These are phyloP conservation scores for Eptatretus atami DNA, from an alignment of 2,797 vertebrate species.

Conservation along the genomic window DNA sequence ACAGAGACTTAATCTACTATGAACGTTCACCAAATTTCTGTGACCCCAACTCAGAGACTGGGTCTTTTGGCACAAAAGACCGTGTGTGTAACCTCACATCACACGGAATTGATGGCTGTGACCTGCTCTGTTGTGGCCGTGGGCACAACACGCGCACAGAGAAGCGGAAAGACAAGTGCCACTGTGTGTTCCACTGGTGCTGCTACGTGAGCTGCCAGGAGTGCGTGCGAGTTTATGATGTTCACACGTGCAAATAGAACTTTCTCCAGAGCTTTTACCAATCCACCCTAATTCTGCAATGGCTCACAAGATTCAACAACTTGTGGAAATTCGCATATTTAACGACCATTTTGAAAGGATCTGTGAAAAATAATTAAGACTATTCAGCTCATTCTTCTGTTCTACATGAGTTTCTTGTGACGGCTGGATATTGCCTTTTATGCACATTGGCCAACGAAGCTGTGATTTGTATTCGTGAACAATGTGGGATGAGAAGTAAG, in stretches of 20 bases:
- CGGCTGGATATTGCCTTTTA: no score
- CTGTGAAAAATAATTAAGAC: no score
- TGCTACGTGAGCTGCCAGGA: constrained; percentile 92
- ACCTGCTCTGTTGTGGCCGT: constrained; percentile 74
- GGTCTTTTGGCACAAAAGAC: constrained; percentile 73
- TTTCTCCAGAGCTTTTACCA: no score
- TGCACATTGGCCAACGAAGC: no score
- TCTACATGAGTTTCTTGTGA: no score
- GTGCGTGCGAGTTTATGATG: constrained; percentile 58
- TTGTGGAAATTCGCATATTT: no score
- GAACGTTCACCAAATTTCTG: constrained; percentile 93
- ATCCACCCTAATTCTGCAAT: no score
- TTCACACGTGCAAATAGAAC: constrained; percentile 71
- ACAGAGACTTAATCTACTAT: constrained; percentile 77
- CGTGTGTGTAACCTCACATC: constrained; percentile 78
- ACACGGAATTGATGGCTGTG: constrained; percentile 79
- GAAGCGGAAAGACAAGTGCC: constrained; percentile 79
- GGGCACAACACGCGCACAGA: constrained; percentile 92
- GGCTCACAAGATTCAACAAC: no score
- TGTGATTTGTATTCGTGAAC: no score
- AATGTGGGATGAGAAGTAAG: no score
- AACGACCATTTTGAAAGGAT: no score
- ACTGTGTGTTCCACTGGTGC: constrained; percentile 98
- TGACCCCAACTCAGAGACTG: constrained; percentile 65
- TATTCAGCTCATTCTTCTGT: no score